These are phyloP conservation scores for Luscinia luscinia DNA, from an alignment of 2,797 vertebrate genomes.

Conservation along the genomic window DNA sequence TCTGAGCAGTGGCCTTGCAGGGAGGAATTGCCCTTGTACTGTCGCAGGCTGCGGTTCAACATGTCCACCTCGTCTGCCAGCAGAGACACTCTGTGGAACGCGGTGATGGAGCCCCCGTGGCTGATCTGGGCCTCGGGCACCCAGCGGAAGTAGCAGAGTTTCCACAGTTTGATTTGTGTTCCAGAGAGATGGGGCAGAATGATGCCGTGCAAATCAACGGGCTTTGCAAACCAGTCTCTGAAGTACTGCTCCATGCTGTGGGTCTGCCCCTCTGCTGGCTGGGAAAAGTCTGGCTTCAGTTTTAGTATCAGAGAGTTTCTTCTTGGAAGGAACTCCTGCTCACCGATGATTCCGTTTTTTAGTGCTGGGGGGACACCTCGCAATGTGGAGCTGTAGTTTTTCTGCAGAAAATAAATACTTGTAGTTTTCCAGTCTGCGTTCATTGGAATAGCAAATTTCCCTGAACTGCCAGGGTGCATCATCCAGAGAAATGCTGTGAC, in stretches of 20 bases:
- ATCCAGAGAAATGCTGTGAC: background rate
- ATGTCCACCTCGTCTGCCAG: conserved; percentile 91
- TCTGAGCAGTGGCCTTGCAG: conserved; percentile 55
- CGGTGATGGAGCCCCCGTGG: conserved; percentile 84
- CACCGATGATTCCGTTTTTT: conserved; percentile 83
- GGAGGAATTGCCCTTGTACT: conserved; percentile 75
- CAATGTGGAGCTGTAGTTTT: conserved; percentile 89
- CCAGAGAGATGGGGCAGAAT: conserved; percentile 87
- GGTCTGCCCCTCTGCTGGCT: conserved; percentile 71
- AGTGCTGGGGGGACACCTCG: conserved; percentile 80
- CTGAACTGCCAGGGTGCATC: background rate
- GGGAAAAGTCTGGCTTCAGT: conserved; percentile 81
- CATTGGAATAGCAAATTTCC: background rate
- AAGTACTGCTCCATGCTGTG: conserved; percentile 86
- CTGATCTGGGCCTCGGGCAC: conserved; percentile 92
- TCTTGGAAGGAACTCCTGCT: conserved; percentile 81
- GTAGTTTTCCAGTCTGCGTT: background rate
- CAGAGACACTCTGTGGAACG: conserved; percentile 88
- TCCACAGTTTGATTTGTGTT: conserved; percentile 90
- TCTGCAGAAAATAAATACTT: conserved; percentile 74
- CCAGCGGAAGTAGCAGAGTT: conserved; percentile 96
- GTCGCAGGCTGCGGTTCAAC: conserved; percentile 85
- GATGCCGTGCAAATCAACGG: conserved; percentile 85
- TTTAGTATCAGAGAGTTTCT: conserved; percentile 87
- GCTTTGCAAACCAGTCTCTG: conserved; percentile 87